These are phyloP conservation scores for Pogonus chalceus DNA, from an alignment of 1,140 invertebrate species.

Conservation along the genomic window DNA sequence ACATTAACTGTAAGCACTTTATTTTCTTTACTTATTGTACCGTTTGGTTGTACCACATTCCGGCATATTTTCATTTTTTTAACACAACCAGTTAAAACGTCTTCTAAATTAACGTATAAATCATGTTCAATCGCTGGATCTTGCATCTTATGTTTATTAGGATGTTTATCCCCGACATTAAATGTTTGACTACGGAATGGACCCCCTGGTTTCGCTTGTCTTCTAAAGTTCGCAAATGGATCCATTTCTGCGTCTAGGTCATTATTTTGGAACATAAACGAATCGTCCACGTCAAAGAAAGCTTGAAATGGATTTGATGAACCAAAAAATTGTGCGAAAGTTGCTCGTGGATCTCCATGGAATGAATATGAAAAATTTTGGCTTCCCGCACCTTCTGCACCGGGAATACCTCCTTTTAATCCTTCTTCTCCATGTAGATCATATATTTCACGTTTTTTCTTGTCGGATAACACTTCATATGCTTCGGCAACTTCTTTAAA, in stretches of 20 bases:
- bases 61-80: constrained; percentile 95
- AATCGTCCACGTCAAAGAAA: constrained; percentile 48
- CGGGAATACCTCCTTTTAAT: constrained; percentile 63
- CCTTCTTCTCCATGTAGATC: constrained; percentile 96
- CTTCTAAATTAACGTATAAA: constrained; percentile 72
- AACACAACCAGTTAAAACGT: constrained; percentile 67
- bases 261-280: constrained; percentile 35
- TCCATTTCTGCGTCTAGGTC: constrained; percentile 40
- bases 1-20: constrained; percentile 88
- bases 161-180: constrained; percentile 51
- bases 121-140: constrained; percentile 85
- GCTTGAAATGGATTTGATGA: constrained; percentile 52
- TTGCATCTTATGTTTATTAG: constrained; percentile 43
- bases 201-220: constrained; percentile 43
- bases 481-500: constrained; percentile 98
- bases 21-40: constrained; percentile 67
- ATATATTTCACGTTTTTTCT: constrained; percentile 90
- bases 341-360: constrained; percentile 77
- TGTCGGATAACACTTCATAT: constrained; percentile 94
- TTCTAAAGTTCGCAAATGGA: constrained; percentile 29
- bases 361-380: constrained; percentile 57
- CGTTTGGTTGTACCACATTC: constrained; percentile 58
- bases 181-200: constrained; percentile 85
- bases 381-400: too few species aligned
- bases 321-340: constrained; percentile 90